These are phyloP conservation scores for Peromyscus attwateri DNA, from an alignment of 2,797 vertebrate species.

Conservation along the genomic window DNA sequence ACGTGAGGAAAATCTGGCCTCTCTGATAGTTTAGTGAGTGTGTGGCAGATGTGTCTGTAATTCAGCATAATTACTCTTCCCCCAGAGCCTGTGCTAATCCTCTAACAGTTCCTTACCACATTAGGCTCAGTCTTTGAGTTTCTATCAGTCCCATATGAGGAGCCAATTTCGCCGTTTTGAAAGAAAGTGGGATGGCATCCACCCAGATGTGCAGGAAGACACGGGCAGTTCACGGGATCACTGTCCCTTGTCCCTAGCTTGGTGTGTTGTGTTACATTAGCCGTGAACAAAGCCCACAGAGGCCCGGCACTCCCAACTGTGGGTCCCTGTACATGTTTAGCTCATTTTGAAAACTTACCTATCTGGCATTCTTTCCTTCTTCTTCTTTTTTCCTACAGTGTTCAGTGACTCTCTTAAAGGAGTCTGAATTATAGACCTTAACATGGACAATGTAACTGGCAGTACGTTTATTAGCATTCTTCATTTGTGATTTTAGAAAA, in stretches of 20 bases:
- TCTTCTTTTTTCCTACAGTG: neutral
- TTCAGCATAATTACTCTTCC: slow-evolving; percentile 73
- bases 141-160: slow-evolving; percentile 71
- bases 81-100: slow-evolving; percentile 72
- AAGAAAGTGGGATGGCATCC: slow-evolving; percentile 23
- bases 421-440: neutral
- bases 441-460: neutral
- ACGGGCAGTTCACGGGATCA: neutral
- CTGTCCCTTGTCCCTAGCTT: neutral
- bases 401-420: neutral
- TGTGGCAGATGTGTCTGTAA: slow-evolving; percentile 76
- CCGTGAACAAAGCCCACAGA: neutral
- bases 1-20: slow-evolving; percentile 66
- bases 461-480: neutral
- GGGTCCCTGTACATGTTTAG: neutral
- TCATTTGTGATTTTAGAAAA: slow-evolving; percentile 18
- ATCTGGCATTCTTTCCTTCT: neutral
- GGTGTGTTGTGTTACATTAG: neutral
- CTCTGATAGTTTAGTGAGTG: slow-evolving; percentile 63
- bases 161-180: slow-evolving; percentile 34
- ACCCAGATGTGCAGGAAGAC: slow-evolving; percentile 42
- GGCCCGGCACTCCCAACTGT: neutral
- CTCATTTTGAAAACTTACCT: neutral
- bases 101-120: slow-evolving; percentile 73
- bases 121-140: slow-evolving; percentile 54